Percentiles rank a stretch among this genome's conserved stretches.
Evolutionary conservation across 2,888 invertebrate genomes (phyloP).

Genomic region (Tetrapedia diversipes): DNA sequence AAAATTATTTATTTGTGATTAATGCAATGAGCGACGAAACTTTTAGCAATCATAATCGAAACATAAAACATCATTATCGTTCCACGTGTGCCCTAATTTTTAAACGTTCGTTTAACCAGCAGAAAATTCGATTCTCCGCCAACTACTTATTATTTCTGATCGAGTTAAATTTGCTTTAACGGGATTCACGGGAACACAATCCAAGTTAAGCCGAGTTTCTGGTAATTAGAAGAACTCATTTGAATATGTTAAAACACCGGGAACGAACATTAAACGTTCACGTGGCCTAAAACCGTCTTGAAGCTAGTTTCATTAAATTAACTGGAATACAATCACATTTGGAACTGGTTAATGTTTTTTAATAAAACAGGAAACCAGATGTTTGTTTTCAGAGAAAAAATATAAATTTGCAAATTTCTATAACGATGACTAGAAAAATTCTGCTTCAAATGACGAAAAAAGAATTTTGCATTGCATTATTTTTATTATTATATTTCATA

Average conservation of each 20-base stretch:
- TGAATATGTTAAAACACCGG: constrained; percentile 14
- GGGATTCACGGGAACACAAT: background rate
- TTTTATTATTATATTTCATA: too few species aligned
- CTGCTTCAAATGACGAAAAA: too few species aligned
- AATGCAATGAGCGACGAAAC: background rate
- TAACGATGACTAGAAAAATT: too few species aligned
- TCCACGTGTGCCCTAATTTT: background rate
- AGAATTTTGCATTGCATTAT: too few species aligned
- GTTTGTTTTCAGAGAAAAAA: too few species aligned
- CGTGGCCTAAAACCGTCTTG: constrained; percentile 6
- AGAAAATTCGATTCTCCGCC: background rate
- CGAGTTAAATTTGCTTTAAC: constrained; percentile 2
- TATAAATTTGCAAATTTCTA: too few species aligned
- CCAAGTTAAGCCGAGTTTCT: constrained; percentile 15
- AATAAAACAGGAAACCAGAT: too few species aligned
- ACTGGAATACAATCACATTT: background rate
- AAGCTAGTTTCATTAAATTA: constrained; percentile 20
- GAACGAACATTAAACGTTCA: background rate
- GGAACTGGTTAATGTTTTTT: background rate
- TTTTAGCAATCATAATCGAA: background rate
- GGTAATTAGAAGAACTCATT: constrained; percentile 26
- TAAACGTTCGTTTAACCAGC: background rate
- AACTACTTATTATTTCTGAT: background rate
- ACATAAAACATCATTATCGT: background rate
- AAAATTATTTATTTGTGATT: too few species aligned